Evolutionary conservation across 1,140 invertebrate species (phyloP), one percentile per base, ranked within the genome.

Genomic region (Halictus rubicundus): DNA sequence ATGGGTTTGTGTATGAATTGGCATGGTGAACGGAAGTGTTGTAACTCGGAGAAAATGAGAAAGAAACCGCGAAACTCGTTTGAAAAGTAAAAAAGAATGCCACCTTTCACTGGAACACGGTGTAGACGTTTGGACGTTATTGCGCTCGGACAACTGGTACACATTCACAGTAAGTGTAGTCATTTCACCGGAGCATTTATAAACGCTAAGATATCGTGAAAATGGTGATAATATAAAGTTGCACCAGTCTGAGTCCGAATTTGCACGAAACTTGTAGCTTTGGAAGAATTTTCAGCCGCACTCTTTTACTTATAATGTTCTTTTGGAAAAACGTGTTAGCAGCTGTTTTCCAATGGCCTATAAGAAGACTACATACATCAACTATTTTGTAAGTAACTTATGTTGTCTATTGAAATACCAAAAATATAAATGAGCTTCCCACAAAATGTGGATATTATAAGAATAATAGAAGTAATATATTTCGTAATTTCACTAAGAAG

Each of bases 321-420:
- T 59, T 66, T 16, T 81, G 59, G 54, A 85, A 42, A 23, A 84
- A 61, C 9, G 10, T 71, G 9, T 12, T 84, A 19, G 25, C 49
- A 42, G 32, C 57, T 27, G 32, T 37, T 54, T 72, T 39, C 14
- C 66, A 82, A 21, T 32, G 21, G 1, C 66, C 65, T 27, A 9
- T 37, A 25, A 87, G 83, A 39, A 83, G 80, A 68, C 21, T 91
- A 16, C 85, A 91, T 66, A 78, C 78, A n/a, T 87, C 88, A 61
- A 83, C 80, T 77, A 21, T 63, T 73, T 27, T 81, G 90, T 91
- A 73, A 90, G 85, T 88, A 83, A 52, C 9, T 39, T 49, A 39
- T 57, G 59, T 27, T n/a, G 14, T 63, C 37, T 69, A 27, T 65
- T 74, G 14, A n/a, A 8, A 9, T 19, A 19, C 5, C 32, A 52